Conservation (phyloP, 2,888 invertebrate genomes). For the Morpho achilles region DNA sequence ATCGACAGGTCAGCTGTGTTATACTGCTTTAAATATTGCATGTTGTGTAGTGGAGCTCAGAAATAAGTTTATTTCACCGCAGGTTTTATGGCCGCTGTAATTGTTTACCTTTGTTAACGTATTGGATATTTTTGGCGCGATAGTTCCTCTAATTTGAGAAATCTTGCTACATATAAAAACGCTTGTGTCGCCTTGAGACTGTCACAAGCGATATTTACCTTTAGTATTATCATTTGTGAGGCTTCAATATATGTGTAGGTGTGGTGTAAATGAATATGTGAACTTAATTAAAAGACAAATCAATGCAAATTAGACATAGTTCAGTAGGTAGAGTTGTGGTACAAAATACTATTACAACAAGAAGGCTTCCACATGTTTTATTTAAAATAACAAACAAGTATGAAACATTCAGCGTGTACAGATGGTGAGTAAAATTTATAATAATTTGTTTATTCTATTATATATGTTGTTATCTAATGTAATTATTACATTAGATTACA, state of each 20-base stretch:
- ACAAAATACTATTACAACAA: background rate
- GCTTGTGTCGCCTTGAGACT: slow-evolving; percentile 19
- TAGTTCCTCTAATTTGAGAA: slow-evolving; percentile 49
- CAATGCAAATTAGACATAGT: slow-evolving; percentile 37
- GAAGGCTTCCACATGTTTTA: slow-evolving; percentile 39
- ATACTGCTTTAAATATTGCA: slow-evolving; percentile 66
- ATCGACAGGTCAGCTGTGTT: slow-evolving; percentile 60
- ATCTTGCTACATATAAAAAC: slow-evolving; percentile 26
- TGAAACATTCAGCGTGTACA: background rate
- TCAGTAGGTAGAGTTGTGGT: no score
- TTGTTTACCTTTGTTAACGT: slow-evolving; percentile 51
- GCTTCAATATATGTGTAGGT: slow-evolving; percentile 39
- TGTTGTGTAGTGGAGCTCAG: slow-evolving; percentile 64
- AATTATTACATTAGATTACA: no score
- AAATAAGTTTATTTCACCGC: slow-evolving; percentile 66
- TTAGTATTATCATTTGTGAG: slow-evolving; percentile 52
- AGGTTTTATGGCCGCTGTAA: slow-evolving; percentile 55
- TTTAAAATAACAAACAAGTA: background rate
- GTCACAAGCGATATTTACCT: slow-evolving; percentile 30
- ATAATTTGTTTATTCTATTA: background rate
- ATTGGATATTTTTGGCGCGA: slow-evolving; percentile 53
- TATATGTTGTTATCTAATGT: no score
- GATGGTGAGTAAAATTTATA: slow-evolving; percentile 5
- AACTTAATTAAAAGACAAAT: slow-evolving; percentile 30
- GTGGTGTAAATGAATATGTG: slow-evolving; percentile 13